Evolutionary conservation across 2,113 vertebrate species (phyloP).

Genomic region (human): GRCh38 chr2:126862001-126862500

Average conservation of each 20-base stretch:
- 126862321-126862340: neutral
- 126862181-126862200: neutral
- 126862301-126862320: neutral
- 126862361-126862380: neutral
- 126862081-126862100: neutral
- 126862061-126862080: neutral
- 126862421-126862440: neutral
- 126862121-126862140: neutral
- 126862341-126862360: neutral
- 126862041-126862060: neutral
- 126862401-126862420: neutral
- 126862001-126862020: neutral
- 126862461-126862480: neutral
- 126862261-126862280: neutral
- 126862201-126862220: neutral
- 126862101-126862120: no score
- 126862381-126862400: neutral
- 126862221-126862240: neutral
- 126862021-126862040: neutral
- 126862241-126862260: neutral
- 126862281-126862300: no score
- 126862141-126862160: neutral
- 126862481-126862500: neutral
- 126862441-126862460: neutral
- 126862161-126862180: neutral